These are phyloP conservation scores for Capreolus pygargus DNA, from an alignment of 2,113 vertebrate species.

Conservation along the genomic window DNA sequence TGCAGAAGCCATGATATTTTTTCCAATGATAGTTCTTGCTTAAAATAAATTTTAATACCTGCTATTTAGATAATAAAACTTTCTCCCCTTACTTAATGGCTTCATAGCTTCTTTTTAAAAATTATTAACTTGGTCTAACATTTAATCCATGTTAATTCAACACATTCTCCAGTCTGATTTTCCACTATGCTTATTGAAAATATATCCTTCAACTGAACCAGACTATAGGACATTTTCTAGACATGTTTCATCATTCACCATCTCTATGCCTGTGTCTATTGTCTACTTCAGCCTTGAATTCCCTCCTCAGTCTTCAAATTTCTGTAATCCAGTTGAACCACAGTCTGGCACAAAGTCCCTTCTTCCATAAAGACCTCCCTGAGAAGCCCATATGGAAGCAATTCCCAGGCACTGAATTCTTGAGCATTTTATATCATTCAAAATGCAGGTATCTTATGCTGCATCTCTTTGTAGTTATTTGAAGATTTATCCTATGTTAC, in stretches of 20 bases:
- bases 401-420: conserved; percentile 6
- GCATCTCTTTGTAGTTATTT: neutral
- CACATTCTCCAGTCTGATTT: neutral
- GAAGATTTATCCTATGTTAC: neutral
- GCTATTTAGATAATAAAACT: neutral
- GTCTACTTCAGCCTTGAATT: neutral
- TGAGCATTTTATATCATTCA: conserved; percentile 1
- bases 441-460: conserved; percentile 16
- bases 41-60: neutral
- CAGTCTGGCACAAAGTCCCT: neutral
- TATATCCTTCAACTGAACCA: neutral
- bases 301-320: neutral
- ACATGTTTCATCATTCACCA: neutral
- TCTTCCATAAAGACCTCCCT: conserved; percentile 1
- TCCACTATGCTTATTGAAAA: neutral
- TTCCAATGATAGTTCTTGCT: neutral
- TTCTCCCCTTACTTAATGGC: neutral
- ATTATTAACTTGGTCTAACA: neutral
- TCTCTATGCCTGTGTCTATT: neutral
- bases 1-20: neutral
- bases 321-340: conserved; percentile 7
- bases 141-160: neutral
- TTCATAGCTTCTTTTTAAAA: neutral
- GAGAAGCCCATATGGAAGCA: conserved; percentile 22
- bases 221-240: neutral